Evolutionary conservation across 2,888 invertebrate species (phyloP).

Genomic region (Leptopilina syphax): DNA sequence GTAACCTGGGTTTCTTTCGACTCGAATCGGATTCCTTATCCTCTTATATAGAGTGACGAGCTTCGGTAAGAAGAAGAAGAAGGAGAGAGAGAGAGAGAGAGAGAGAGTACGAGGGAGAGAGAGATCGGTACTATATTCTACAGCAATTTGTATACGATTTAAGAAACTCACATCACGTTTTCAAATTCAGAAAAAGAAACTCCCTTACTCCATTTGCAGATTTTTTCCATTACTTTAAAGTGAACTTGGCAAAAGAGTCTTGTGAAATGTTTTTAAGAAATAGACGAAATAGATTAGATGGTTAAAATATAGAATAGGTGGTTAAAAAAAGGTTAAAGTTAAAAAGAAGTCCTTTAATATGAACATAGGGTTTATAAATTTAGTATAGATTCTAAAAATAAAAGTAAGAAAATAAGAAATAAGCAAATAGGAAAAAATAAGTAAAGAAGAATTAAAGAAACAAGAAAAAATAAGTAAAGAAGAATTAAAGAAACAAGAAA

Average conservation of each 20-base stretch:
- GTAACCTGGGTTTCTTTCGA: slow-evolving; percentile 55
- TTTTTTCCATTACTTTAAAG: slow-evolving; percentile 62
- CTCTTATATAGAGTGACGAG: slow-evolving; percentile 61
- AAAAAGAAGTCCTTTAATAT: too few relatives aligned
- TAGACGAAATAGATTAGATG: background rate
- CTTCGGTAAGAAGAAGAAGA: slow-evolving; percentile 41
- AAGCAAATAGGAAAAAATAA: too few relatives aligned
- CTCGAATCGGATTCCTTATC: slow-evolving; percentile 68
- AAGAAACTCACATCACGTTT: slow-evolving; percentile 24
- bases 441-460: too few relatives aligned
- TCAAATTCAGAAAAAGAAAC: background rate
- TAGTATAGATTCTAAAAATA: too few relatives aligned
- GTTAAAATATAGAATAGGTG: too few relatives aligned
- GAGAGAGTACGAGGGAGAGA: background rate
- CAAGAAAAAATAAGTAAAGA: too few relatives aligned
- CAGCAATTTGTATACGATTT: slow-evolving; percentile 19
- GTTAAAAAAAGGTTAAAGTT: too few relatives aligned
- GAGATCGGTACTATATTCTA: slow-evolving; percentile 28
- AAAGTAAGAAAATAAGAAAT: too few relatives aligned
- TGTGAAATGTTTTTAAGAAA: slow-evolving; percentile 50
- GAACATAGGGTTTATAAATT: too few relatives aligned
- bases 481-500: too few relatives aligned
- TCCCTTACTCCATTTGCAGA: background rate
- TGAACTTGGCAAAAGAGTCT: slow-evolving; percentile 53
- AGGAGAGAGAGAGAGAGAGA: too few relatives aligned